Evolutionary conservation across 1,140 invertebrate species (phyloP).

Genomic region (Temnothorax curvispinosus): DNA sequence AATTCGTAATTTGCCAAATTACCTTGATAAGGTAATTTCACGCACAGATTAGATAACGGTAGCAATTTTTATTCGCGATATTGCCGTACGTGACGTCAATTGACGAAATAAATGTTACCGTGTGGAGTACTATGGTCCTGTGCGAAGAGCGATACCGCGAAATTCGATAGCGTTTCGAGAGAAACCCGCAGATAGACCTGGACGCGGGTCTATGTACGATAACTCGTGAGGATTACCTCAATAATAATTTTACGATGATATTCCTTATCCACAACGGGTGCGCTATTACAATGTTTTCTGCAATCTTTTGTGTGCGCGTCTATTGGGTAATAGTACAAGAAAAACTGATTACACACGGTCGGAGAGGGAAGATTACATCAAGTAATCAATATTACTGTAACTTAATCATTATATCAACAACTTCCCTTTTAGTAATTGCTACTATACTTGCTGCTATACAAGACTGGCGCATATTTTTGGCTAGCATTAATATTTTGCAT

Average conservation of each 20-base stretch:
- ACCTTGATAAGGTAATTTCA: background rate
- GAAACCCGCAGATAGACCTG: background rate
- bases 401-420: conserved; percentile 7
- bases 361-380: background rate
- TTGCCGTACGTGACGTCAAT: conserved; percentile 49
- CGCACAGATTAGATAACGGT: conserved; percentile 73
- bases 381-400: background rate
- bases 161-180: conserved; percentile 6
- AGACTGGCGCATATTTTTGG: background rate
- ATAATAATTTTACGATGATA: background rate
- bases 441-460: background rate
- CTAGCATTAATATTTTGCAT: background rate
- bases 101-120: background rate
- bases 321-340: background rate
- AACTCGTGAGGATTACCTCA: background rate
- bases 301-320: background rate
- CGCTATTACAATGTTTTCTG: background rate
- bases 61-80: conserved; percentile 61
- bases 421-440: background rate
- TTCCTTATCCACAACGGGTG: background rate
- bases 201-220: conserved; percentile 3
- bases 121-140: background rate
- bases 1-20: background rate
- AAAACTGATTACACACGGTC: background rate
- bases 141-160: background rate